Percentiles rank a stretch among this genome's conserved stretches.
Conservation (phyloP, 2,113 vertebrate species). For the Hyperopisus bebe region DNA sequence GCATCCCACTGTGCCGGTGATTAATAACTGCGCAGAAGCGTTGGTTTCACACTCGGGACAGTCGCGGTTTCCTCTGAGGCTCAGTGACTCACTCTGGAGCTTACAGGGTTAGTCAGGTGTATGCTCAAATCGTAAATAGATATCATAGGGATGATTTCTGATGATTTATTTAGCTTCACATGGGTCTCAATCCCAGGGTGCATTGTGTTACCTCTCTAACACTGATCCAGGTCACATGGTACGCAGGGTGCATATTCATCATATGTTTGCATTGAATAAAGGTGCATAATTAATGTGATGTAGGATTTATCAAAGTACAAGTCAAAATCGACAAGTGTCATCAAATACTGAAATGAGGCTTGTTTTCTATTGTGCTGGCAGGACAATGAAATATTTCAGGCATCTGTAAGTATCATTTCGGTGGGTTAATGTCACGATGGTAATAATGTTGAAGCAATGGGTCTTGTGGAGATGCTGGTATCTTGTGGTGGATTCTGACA, state of each 20-base stretch:
- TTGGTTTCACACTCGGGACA: not conserved
- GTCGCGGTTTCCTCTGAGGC: not conserved
- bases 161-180: not conserved
- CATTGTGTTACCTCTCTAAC: not conserved
- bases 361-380: not conserved
- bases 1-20: not conserved
- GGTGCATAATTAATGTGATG: not conserved
- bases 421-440: not conserved
- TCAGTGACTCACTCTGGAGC: not conserved
- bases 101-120: not conserved
- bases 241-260: not conserved
- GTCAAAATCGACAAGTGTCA: not conserved
- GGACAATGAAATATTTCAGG: not conserved
- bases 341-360: not conserved
- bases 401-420: not conserved
- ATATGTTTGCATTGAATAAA: not conserved
- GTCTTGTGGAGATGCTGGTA: not conserved
- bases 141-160: not conserved
- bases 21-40: not conserved
- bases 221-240: not conserved
- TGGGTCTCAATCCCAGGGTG: not conserved
- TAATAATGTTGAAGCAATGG: not conserved
- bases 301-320: not conserved
- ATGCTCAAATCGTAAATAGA: not conserved
- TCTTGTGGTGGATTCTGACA: not conserved